A percentile compares a stretch with the other conserved stretches of the same genome.
phyloP scores from a whole-genome alignment of 1,140 invertebrate genomes.

The Ridgeia piscesae region DNA sequence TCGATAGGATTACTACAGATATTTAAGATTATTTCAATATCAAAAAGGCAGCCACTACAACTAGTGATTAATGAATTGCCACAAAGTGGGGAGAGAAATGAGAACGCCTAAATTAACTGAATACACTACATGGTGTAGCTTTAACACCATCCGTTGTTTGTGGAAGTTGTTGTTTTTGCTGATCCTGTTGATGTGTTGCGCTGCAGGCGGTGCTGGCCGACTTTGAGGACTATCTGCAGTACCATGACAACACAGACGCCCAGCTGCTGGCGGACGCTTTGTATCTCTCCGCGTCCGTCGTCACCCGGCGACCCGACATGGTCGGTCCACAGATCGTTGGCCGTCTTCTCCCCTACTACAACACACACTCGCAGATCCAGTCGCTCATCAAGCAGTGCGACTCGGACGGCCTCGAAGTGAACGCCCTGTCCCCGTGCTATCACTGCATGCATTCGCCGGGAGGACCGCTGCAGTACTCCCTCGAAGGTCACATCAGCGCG shows the following conservation, averaged over 20 bases:
- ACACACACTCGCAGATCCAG: constrained; percentile 70
- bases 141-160: no score
- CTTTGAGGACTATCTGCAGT: constrained; percentile 87
- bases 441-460: constrained; percentile 96
- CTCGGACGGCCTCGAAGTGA: constrained; percentile 66
- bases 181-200: background rate
- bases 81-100: no score
- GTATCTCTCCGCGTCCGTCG: constrained; percentile 66
- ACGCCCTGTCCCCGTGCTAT: constrained; percentile 83
- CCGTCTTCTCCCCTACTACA: constrained; percentile 74
- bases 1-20: no score
- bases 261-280: constrained; percentile 93
- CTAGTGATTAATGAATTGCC: no score
- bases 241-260: constrained; percentile 71
- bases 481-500: constrained; percentile 97
- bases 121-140: no score
- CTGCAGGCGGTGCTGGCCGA: constrained; percentile 79
- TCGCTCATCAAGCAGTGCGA: constrained; percentile 87
- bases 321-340: constrained; percentile 91
- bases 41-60: no score
- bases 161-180: no score
- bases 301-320: constrained; percentile 92
- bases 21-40: no score
- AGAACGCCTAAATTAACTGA: no score
- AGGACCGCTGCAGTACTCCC: constrained; percentile 94